These are phyloP conservation scores for Merluccius polli DNA, from an alignment of 2,797 vertebrate species.

Conservation along the genomic window DNA sequence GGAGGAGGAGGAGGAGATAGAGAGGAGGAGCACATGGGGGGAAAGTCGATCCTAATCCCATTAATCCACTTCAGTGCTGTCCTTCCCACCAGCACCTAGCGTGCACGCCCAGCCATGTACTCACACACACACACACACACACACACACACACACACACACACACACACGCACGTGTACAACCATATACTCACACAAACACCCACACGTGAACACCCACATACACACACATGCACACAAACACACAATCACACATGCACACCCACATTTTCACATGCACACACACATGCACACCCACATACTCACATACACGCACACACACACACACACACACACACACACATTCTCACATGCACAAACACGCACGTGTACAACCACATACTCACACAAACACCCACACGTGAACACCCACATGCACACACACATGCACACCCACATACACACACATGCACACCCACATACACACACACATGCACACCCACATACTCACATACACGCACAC, in stretches of 20 bases:
- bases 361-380: constrained; percentile 5
- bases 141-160: constrained; percentile 17
- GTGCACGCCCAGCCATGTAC: constrained; percentile 19
- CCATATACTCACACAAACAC: not conserved
- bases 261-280: too few relatives aligned
- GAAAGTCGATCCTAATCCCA: constrained; percentile 62
- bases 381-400: not conserved
- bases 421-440: constrained; percentile 9
- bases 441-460: too few relatives aligned
- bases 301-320: constrained; percentile 9
- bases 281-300: not conserved
- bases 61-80: constrained; percentile 55
- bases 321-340: not conserved
- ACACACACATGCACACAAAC: constrained; percentile 12
- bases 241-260: too few relatives aligned
- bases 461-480: not conserved
- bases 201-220: not conserved
- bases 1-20: constrained; percentile 18
- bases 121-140: constrained; percentile 25
- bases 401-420: constrained; percentile 6
- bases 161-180: constrained; percentile 2
- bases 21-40: not conserved
- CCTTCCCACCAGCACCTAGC: constrained; percentile 35
- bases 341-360: not conserved
- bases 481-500: constrained; percentile 12